Evolutionary conservation across 2,888 invertebrate genomes (phyloP).

Genomic region (Scelioninae gen. 2): DNA sequence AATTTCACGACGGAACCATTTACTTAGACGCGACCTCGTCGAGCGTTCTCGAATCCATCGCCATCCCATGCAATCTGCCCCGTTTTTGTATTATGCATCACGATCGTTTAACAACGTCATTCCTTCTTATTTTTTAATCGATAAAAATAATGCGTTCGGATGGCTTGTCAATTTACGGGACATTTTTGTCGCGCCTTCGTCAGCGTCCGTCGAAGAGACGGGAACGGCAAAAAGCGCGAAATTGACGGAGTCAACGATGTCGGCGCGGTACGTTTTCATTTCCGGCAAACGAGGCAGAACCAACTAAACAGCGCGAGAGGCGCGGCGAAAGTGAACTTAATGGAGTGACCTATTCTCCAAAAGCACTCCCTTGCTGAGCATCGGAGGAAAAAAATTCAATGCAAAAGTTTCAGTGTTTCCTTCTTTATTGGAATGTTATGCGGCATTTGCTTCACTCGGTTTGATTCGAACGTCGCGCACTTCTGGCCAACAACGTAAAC

Average conservation of each 20-base stretch:
- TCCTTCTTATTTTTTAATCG: conserved; percentile 34
- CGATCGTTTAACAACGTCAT: conserved; percentile 27
- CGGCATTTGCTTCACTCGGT: conserved; percentile 49
- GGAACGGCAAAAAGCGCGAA: conserved; percentile 18
- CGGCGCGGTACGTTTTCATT: conserved; percentile 54
- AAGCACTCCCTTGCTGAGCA: conserved; percentile 42
- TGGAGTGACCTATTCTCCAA: conserved; percentile 52
- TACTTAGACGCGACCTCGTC: not conserved
- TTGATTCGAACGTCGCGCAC: conserved; percentile 38
- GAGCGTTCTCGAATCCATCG: conserved; percentile 8
- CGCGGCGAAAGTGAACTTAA: conserved; percentile 46
- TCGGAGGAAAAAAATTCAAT: conserved; percentile 56
- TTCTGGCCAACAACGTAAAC: conserved; percentile 6
- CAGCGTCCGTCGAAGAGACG: conserved; percentile 6
- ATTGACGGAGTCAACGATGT: conserved; percentile 42
- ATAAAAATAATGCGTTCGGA: conserved; percentile 38
- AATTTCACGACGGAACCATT: not conserved
- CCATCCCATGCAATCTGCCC: not conserved
- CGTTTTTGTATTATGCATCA: conserved; percentile 17
- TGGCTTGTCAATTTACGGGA: conserved; percentile 31
- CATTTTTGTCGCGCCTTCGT: conserved; percentile 32
- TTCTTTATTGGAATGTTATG: conserved; percentile 28
- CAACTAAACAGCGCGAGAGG: conserved; percentile 38
- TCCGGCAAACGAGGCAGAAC: conserved; percentile 51
- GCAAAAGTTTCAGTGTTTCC: conserved; percentile 39